phyloP scores from a whole-genome alignment of 2,888 invertebrate genomes.

The Galerucella calmariensis region DNA sequence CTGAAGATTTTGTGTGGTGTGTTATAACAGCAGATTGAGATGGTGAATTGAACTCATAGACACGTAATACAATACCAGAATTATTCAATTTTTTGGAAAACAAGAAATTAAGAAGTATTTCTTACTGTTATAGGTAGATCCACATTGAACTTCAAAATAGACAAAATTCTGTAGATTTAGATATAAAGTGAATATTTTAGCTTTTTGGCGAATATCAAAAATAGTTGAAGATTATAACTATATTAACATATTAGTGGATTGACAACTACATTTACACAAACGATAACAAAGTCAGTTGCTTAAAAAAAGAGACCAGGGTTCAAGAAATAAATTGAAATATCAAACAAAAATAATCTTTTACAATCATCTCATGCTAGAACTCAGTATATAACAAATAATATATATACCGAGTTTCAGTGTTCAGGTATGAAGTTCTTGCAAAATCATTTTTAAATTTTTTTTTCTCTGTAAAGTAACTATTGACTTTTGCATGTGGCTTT shows the following conservation, averaged over 20 bases:
- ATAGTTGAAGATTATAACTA: not conserved
- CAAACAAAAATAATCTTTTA: not conserved
- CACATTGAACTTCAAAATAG: too few species aligned
- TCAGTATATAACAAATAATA: not conserved
- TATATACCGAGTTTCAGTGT: not conserved
- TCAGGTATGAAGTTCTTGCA: slow-evolving; percentile 5
- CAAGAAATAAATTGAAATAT: not conserved
- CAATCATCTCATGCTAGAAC: slow-evolving; percentile 1
- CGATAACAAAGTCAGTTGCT: not conserved
- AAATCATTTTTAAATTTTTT: slow-evolving; percentile 7
- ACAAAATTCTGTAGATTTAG: too few species aligned
- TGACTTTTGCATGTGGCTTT: slow-evolving; percentile 28
- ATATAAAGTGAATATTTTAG: too few species aligned
- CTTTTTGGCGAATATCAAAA: too few species aligned
- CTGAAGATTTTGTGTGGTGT: too few species aligned
- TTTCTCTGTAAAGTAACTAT: slow-evolving; percentile 9
- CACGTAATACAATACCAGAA: too few species aligned
- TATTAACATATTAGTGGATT: not conserved
- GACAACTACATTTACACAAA: not conserved
- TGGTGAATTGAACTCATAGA: too few species aligned
- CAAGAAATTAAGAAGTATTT: too few species aligned
- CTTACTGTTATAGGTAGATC: too few species aligned
- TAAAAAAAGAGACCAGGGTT: not conserved
- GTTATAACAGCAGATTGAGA: too few species aligned
- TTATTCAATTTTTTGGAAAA: too few species aligned